Conservation (phyloP, 2,888 invertebrate species). For the Tanypteryx hageni region DNA sequence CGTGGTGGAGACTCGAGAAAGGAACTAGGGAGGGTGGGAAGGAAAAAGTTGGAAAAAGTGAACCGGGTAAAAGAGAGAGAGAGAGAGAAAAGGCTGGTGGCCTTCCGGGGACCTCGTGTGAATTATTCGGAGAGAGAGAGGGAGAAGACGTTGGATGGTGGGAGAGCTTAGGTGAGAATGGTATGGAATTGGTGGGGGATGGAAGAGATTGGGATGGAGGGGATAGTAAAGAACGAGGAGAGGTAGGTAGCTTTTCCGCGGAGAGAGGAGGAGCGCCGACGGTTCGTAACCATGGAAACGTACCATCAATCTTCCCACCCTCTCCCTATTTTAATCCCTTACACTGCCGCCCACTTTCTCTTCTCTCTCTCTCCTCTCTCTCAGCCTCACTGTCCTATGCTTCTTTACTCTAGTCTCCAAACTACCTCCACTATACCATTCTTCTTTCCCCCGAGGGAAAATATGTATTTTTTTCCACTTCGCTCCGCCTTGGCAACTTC, state of each 20-base stretch:
- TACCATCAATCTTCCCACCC: constrained; percentile 51
- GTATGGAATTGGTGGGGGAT: background rate
- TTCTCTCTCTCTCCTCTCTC: background rate
- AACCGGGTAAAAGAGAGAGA: background rate
- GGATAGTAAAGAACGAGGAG: background rate
- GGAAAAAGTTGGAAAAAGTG: background rate
- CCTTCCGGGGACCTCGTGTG: background rate
- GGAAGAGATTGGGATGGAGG: background rate
- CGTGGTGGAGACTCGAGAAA: background rate
- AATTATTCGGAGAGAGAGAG: constrained; percentile 30
- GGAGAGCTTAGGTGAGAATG: background rate
- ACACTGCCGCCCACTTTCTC: background rate
- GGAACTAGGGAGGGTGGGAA: background rate
- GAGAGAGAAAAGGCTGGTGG: background rate
- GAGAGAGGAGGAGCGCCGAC: constrained; percentile 30
- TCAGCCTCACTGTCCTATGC: background rate
- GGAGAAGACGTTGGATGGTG: background rate
- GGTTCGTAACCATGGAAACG: constrained; percentile 50
- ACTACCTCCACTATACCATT: background rate
- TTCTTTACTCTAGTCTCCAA: background rate
- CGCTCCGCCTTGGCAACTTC: background rate
- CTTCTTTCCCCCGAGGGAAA: background rate
- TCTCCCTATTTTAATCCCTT: constrained; percentile 44
- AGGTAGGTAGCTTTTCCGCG: background rate
- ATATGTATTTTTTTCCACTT: constrained; percentile 5